Evolutionary conservation across 2,113 vertebrate species (phyloP), one percentile per base, ranked within the genome.

Genomic region (Delphinapterus leucas): DNA sequence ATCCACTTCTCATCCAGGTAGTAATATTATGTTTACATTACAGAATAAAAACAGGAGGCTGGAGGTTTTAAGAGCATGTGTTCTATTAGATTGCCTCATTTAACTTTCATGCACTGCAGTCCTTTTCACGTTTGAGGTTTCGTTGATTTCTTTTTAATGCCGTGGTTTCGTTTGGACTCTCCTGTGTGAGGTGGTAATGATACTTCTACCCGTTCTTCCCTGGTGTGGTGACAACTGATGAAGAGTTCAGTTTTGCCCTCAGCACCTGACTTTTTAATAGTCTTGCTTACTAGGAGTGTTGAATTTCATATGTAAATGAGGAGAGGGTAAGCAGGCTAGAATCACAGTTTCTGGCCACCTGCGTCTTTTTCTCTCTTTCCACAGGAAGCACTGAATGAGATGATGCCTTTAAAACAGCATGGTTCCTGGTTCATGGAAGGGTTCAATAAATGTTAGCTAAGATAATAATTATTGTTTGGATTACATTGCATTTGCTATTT

Each of bases 11-110:
- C 89, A 71, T 96, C 93, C 88, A 90, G 89, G 70, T 97, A 95
- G 71, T 95, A 95, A 93, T 96, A 93, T 81, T 94, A 63, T 95
- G 79, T 98, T 97, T 96, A 88, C 60, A 26, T 97, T 95, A 60
- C 13, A 58, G 89, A 96, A 84, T 96, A 70, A 96, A 96, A 97
- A 95, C 0, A 28, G 58, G 58, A 95, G 83, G 63, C 86, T 96
- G 80, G 89, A 89, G 74, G 74, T 92, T 97, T 95, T 95, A 95
- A 94, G 92, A 92, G 70, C 47, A 13, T 88, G 70, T 95, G 83
- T 92, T 81, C 74, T 80, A 44, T 97, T 91, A 92, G 80, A 84
- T 87, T 90, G 92, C 87, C 93, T 96, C 95, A 67, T 97, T 96
- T 97, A 93, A 93, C 44, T 95, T 97, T 90, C 95, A 95, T 96